phyloP scores from a whole-genome alignment of 1,140 invertebrate genomes.

The Calephelis virginiensis region DNA sequence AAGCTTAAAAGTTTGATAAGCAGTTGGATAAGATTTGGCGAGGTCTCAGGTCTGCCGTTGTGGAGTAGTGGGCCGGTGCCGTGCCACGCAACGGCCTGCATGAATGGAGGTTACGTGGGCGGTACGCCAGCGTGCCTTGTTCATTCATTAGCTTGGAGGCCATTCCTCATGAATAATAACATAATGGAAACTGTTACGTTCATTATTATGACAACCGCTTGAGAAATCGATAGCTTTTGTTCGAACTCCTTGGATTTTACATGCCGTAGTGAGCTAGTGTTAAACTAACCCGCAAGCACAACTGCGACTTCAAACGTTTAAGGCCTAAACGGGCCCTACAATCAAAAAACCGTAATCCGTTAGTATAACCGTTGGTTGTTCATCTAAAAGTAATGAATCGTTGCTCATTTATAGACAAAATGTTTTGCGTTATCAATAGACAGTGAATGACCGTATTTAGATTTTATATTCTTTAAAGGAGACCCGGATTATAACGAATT shows the following conservation, averaged over 20 bases:
- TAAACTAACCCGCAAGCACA: too few species aligned
- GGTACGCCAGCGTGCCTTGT: slow-evolving; percentile 53
- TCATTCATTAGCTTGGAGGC: slow-evolving; percentile 74
- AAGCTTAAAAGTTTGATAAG: neutral
- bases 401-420: too few species aligned
- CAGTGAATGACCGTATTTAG: too few species aligned
- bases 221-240: neutral
- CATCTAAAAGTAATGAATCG: too few species aligned
- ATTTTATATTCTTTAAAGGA: too few species aligned
- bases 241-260: neutral
- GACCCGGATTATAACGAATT: too few species aligned
- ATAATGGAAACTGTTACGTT: slow-evolving; percentile 61
- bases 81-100: slow-evolving; percentile 63
- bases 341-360: too few species aligned
- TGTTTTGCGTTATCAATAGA: too few species aligned
- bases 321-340: too few species aligned
- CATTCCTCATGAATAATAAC: slow-evolving; percentile 71
- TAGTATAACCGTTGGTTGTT: too few species aligned
- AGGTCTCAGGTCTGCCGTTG: neutral
- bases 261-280: too few species aligned
- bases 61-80: slow-evolving; percentile 49
- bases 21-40: neutral
- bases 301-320: too few species aligned
- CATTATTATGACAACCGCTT: slow-evolving; percentile 24
- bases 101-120: slow-evolving; percentile 72